phyloP scores from a whole-genome alignment of 2,113 vertebrate genomes.

The Onychostruthus taczanowskii region DNA sequence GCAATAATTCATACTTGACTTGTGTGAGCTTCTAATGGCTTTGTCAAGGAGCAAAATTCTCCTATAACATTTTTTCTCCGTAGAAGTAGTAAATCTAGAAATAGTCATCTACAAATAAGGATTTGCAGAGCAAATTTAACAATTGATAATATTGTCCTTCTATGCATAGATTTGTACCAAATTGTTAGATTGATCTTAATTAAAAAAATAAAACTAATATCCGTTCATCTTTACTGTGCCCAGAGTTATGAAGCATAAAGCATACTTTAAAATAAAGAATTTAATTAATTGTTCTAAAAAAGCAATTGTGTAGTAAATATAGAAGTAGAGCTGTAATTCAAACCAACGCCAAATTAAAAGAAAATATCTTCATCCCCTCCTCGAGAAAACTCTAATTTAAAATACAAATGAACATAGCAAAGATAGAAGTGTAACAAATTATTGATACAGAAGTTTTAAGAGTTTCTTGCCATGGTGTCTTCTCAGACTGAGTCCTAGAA shows the following conservation, averaged over 20 bases:
- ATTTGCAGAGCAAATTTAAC: not conserved
- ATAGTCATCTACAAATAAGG: not conserved
- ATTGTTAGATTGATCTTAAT: not conserved
- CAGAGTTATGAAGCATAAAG: not conserved
- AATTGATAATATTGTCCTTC: not conserved
- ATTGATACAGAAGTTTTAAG: not conserved
- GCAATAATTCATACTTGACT: not conserved
- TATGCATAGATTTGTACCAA: not conserved
- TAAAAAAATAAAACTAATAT: not conserved
- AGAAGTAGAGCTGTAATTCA: not conserved
- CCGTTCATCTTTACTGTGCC: not conserved
- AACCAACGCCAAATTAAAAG: not conserved
- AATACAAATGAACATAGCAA: not conserved
- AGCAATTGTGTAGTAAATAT: not conserved
- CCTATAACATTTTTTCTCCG: not conserved
- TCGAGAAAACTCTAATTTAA: not conserved
- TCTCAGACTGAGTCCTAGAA: not conserved
- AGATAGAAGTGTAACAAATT: not conserved
- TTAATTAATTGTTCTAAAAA: not conserved
- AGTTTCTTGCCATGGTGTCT: not conserved
- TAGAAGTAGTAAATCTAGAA: not conserved
- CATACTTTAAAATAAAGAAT: not conserved
- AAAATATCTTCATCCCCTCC: not conserved
- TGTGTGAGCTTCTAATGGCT: not conserved
- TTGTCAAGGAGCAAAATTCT: not conserved